Percentiles rank a stretch among this genome's conserved stretches.
Evolutionary conservation across 1,140 invertebrate species (phyloP).

Genomic region (Brachionus plicatilis): DNA sequence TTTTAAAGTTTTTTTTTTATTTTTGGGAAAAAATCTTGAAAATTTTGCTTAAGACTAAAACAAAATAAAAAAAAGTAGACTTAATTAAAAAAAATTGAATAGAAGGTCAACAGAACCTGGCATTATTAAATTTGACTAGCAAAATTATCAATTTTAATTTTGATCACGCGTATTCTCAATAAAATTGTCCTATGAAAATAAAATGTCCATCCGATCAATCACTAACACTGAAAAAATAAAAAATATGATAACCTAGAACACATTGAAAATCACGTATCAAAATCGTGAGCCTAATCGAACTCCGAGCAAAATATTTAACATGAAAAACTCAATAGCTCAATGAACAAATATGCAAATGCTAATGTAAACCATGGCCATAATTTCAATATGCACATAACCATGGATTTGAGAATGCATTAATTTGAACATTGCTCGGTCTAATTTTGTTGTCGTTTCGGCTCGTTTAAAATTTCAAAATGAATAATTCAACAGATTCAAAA

Average conservation of each 20-base stretch:
- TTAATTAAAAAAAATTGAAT: background rate
- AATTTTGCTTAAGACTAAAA: background rate
- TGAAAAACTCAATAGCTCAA: background rate
- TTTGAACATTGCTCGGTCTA: background rate
- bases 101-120: background rate
- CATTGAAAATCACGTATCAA: slow-evolving; percentile 1
- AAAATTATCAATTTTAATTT: background rate
- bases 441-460: background rate
- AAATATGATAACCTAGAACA: background rate
- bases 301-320: background rate
- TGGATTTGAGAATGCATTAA: background rate
- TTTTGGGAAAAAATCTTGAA: too few relatives aligned
- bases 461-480: background rate
- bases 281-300: slow-evolving; percentile 2
- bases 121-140: background rate
- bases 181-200: background rate
- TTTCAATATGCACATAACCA: background rate
- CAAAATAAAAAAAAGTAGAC: background rate
- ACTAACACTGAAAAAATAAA: background rate
- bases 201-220: background rate
- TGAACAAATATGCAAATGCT: background rate
- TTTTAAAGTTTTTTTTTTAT: background rate
- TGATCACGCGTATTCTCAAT: background rate
- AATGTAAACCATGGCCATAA: background rate
- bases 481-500: background rate